phyloP scores from a whole-genome alignment of 2,797 vertebrate species.

The Coranthus polyacanthus region DNA sequence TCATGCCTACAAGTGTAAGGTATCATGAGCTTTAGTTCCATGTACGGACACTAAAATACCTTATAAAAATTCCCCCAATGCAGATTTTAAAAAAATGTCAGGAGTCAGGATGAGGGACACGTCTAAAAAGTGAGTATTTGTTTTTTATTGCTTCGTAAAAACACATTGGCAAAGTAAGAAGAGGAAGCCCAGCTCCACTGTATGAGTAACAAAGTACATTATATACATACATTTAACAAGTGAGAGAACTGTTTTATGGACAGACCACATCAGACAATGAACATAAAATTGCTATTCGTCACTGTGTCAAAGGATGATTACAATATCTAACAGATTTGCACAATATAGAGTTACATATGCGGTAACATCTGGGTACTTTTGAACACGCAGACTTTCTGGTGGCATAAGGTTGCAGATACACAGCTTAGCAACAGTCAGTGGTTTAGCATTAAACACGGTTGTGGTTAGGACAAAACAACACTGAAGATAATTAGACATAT shows the following conservation, averaged over 20 bases:
- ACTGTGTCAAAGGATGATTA: constrained; percentile 1
- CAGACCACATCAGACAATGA: background rate
- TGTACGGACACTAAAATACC: background rate
- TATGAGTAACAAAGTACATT: no score
- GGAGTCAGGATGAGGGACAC: background rate
- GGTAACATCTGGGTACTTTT: constrained; percentile 5
- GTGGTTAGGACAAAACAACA: no score
- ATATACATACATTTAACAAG: background rate
- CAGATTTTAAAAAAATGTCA: no score
- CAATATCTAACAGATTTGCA: constrained; percentile 34
- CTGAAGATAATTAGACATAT: no score
- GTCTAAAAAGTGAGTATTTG: no score
- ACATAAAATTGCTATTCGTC: background rate
- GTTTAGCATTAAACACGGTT: no score
- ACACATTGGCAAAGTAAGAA: background rate
- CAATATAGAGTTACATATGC: constrained; percentile 24
- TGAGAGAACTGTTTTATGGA: background rate
- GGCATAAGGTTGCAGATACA: no score
- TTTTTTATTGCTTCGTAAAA: background rate
- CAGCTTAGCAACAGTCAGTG: no score
- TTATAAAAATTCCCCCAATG: no score
- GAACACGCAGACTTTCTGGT: background rate
- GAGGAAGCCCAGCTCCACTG: background rate
- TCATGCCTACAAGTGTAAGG: background rate
- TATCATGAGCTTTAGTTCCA: constrained; percentile 1